Evolutionary conservation across 2,888 invertebrate genomes (phyloP), one percentile per base, ranked within the genome.

Genomic region (Odontocerum albicorne): DNA sequence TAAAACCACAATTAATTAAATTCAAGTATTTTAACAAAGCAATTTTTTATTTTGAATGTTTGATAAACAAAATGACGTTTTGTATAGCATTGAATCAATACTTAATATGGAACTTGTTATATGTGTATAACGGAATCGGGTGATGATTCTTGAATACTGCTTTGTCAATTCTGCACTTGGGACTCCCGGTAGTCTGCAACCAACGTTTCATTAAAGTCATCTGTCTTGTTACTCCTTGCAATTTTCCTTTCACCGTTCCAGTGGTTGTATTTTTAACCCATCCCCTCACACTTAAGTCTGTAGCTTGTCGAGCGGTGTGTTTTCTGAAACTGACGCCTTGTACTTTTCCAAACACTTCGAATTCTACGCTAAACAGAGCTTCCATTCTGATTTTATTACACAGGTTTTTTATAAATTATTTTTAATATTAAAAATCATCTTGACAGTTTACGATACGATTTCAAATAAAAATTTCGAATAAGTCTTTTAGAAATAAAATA

Each of bases 181-280:
- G 87, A 66, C 88, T 88, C 40, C 88, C 88, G 2, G 73, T 76
- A 53, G 73, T 74, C 62, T 80, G 75, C 3, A 89, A 67, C 77
- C 77, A 77, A 21, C 62, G 51, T 61, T 76, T 77, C 88, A 89
- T 88, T 66, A 81, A 75, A 4, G 79, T 75, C 31, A 88, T 66
- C 60, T 80, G 80, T 1, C 65, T 63, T 43, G 69, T 65, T 8
- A 77, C 71, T 1, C 88, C 88, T 72, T 88, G 85, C 36, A 88
- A 53, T 53, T 79, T 76, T 2, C 89, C 89, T 44, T 82, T 69
- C 0, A 89, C 89, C 0, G 88, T 88, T 0, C 84, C 86, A 61
- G 77, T 72, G 4, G 78, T 71, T 0, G 88, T 88, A 65, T 90
- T 90, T 84, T 83, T 86, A 61, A 87, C 87, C 86, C 87, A 89